Percentiles rank a stretch among this genome's conserved stretches.
phyloP scores from a whole-genome alignment of 2,888 invertebrate genomes.

The Zygothrica quintamaculata region DNA sequence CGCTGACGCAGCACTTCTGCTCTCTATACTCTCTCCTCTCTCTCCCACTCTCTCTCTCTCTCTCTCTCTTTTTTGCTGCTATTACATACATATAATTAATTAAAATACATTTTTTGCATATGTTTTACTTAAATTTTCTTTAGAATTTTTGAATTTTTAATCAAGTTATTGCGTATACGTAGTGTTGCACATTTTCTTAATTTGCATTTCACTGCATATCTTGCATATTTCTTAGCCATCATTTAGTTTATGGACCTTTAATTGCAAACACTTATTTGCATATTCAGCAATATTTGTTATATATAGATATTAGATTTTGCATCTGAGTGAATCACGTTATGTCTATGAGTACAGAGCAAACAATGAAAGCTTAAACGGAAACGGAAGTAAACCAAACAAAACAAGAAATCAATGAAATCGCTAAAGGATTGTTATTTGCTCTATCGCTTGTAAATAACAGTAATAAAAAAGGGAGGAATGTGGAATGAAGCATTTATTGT shows the following conservation, averaged over 20 bases:
- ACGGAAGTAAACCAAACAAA: slow-evolving; percentile 5
- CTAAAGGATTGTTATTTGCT: not conserved
- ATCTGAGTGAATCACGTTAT: not conserved
- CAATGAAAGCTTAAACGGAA: slow-evolving; percentile 12
- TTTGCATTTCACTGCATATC: not conserved
- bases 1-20: no score
- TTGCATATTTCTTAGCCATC: not conserved
- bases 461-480: no score
- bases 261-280: not conserved
- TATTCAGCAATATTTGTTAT: not conserved
- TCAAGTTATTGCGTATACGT: slow-evolving; percentile 14
- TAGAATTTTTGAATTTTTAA: not conserved
- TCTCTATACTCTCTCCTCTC: no score
- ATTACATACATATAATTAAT: slow-evolving; percentile 36
- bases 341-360: not conserved
- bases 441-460: slow-evolving; percentile 3
- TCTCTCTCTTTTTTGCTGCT: no score
- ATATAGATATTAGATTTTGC: not conserved
- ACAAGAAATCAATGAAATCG: slow-evolving; percentile 4
- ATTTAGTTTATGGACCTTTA: not conserved
- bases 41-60: no score
- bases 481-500: no score
- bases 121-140: no score
- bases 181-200: not conserved
- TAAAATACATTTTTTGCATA: slow-evolving; percentile 7